phyloP scores from a whole-genome alignment of 2,797 vertebrate species.

The Hemitrygon akajei region DNA sequence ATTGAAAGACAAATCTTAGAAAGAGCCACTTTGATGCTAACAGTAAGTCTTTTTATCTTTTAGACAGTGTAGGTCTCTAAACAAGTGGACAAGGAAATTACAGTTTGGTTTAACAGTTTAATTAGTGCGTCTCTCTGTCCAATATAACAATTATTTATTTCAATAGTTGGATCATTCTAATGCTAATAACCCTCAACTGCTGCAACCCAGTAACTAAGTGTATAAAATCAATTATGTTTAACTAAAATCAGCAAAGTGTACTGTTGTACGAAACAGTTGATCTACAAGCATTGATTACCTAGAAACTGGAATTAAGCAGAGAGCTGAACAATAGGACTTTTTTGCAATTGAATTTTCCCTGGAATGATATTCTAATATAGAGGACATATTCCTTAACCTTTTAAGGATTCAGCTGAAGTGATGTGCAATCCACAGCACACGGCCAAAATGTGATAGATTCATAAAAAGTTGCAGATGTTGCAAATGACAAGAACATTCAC shows the following conservation, averaged over 20 bases:
- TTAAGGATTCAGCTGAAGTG: neutral
- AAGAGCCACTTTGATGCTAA: neutral
- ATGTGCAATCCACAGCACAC: neutral
- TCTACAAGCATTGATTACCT: neutral
- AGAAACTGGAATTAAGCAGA: neutral
- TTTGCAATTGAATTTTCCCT: neutral
- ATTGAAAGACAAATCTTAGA: neutral
- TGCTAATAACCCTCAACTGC: neutral
- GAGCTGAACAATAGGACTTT: neutral
- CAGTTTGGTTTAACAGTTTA: neutral
- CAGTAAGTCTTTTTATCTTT: neutral
- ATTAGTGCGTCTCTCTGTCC: neutral
- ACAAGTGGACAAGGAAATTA: neutral
- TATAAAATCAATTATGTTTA: neutral
- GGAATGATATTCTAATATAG: neutral
- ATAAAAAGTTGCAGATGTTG: neutral
- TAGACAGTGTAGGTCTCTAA: neutral
- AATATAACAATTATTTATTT: too few species aligned
- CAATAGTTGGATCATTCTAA: neutral
- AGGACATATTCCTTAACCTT: neutral
- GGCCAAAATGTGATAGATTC: neutral
- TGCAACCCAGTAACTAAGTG: neutral
- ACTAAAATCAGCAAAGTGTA: neutral
- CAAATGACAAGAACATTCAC: neutral
- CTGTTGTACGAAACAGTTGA: neutral